Conservation (phyloP, 2,888 invertebrate species). For the Heterodera filipjevi region DNA sequence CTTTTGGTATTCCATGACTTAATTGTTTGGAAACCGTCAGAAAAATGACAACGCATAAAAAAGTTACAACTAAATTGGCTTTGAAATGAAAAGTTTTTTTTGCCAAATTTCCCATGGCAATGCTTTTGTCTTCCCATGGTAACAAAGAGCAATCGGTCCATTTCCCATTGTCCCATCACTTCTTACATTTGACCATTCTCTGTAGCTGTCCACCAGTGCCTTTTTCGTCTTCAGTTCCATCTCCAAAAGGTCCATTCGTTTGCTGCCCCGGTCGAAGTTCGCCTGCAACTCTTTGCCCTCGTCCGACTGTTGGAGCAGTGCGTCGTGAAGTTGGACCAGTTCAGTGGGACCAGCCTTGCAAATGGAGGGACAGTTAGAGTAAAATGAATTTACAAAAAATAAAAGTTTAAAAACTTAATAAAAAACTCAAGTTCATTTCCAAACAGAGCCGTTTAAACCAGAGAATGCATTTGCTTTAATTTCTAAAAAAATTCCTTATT, state of each 20-base stretch:
- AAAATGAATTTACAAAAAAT: slow-evolving; percentile 10
- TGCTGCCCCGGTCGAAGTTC: slow-evolving; percentile 3
- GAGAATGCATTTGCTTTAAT: no score
- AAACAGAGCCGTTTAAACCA: no score
- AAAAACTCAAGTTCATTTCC: not conserved
- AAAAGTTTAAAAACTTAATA: slow-evolving; percentile 13
- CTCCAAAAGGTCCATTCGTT: slow-evolving; percentile 17
- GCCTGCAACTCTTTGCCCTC: slow-evolving; percentile 39
- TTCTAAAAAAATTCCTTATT: no score
- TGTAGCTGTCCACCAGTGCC: slow-evolving; percentile 50
- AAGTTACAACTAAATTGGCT: no score
- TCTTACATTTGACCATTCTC: slow-evolving; percentile 40
- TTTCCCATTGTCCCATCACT: no score
- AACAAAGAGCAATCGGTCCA: no score
- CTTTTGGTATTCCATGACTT: no score
- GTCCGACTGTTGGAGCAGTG: slow-evolving; percentile 38
- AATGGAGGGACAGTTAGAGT: slow-evolving; percentile 4
- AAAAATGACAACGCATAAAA: no score
- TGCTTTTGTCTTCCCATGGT: no score
- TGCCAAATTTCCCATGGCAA: no score
- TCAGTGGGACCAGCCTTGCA: slow-evolving; percentile 46
- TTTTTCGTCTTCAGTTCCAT: slow-evolving; percentile 40
- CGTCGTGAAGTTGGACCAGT: slow-evolving; percentile 40
- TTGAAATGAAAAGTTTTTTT: no score
- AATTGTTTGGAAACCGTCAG: no score